phyloP scores from a whole-genome alignment of 2,797 vertebrate species.

The Coendou prehensilis region DNA sequence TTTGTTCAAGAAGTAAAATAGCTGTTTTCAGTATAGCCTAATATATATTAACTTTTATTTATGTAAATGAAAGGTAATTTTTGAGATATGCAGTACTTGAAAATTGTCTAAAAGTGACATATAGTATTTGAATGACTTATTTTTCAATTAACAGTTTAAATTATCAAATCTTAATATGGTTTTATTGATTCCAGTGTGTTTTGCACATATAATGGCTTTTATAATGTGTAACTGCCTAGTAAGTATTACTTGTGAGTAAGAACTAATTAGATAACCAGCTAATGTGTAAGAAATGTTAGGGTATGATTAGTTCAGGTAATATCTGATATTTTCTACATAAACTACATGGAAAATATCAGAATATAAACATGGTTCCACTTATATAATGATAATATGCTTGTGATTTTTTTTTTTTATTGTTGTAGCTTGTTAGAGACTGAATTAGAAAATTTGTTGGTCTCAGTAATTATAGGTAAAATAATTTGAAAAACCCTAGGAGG shows the following conservation, averaged over 20 bases:
- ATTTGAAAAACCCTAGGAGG: constrained; percentile 31
- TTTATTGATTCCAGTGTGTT: constrained; percentile 62
- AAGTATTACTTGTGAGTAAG: constrained; percentile 58
- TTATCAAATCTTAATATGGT: not conserved
- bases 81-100: constrained; percentile 24
- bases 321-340: constrained; percentile 64
- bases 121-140: constrained; percentile 43
- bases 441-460: constrained; percentile 55
- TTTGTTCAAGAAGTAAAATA: constrained; percentile 63
- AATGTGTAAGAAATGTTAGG: constrained; percentile 50
- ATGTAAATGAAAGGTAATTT: constrained; percentile 52
- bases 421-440: constrained; percentile 42
- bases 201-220: constrained; percentile 58
- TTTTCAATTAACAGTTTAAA: constrained; percentile 58
- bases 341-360: constrained; percentile 54
- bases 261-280: constrained; percentile 47
- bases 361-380: constrained; percentile 46
- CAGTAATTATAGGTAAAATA: constrained; percentile 40
- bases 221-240: constrained; percentile 24
- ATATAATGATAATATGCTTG: constrained; percentile 43
- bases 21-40: constrained; percentile 41
- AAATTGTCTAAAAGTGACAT: constrained; percentile 59
- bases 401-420: constrained; percentile 47
- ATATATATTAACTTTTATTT: constrained; percentile 49
- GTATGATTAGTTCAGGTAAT: constrained; percentile 56